A percentile compares a stretch with the other conserved stretches of the same genome.
Evolutionary conservation across 2,888 invertebrate genomes (phyloP).

Genomic region (Spatulosminthurus flaviceps): DNA sequence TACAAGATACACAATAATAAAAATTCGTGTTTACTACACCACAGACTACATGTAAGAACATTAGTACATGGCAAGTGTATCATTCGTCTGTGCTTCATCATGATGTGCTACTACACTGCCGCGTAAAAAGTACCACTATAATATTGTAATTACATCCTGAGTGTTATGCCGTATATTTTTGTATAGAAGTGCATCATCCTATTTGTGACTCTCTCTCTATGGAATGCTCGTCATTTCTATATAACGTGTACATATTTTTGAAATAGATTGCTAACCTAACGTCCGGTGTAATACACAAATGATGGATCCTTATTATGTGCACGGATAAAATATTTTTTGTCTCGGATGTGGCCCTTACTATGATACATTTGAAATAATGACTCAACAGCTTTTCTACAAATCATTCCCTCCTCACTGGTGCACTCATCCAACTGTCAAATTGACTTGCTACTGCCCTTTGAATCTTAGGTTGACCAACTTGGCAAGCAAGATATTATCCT

Average conservation of each 20-base stretch:
- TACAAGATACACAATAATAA: not conserved
- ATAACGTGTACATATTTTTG: no score
- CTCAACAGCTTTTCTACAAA: not conserved
- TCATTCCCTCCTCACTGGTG: constrained; percentile 29
- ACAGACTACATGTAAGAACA: not conserved
- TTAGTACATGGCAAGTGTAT: not conserved
- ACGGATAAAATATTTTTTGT: constrained; percentile 6
- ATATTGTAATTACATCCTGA: not conserved
- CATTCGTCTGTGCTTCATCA: not conserved
- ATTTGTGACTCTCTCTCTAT: no score
- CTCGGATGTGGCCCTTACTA: constrained; percentile 1
- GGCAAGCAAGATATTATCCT: constrained; percentile 37
- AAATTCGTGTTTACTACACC: constrained; percentile 9
- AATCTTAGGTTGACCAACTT: constrained; percentile 41
- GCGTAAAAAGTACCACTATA: not conserved
- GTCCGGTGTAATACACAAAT: no score
- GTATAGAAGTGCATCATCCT: not conserved
- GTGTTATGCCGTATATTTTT: not conserved
- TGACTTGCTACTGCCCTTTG: constrained; percentile 33
- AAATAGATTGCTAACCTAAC: no score
- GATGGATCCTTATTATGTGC: no score
- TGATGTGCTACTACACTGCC: no score
- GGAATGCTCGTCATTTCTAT: no score
- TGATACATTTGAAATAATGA: constrained; percentile 2
- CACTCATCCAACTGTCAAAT: constrained; percentile 40